Conservation (phyloP, 2,797 vertebrate species). For the Crossoptilon crossoptilon region DNA sequence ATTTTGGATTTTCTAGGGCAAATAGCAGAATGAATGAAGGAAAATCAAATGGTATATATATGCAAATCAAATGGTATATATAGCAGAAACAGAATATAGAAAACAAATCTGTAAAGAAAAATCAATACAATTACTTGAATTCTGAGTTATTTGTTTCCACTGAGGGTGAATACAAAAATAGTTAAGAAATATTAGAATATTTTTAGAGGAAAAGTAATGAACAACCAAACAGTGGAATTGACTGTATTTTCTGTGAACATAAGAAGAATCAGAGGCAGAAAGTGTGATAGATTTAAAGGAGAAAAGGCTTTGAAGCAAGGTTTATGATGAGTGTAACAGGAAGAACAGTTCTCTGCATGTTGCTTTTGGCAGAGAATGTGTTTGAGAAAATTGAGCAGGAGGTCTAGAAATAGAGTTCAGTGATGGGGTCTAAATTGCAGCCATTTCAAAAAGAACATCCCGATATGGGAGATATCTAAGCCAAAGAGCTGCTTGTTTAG, state of each 20-base stretch:
- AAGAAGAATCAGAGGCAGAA: background rate
- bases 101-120: background rate
- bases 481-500: background rate
- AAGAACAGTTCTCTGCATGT: background rate
- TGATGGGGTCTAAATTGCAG: background rate
- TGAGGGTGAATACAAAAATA: background rate
- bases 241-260: background rate
- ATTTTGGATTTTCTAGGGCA: background rate
- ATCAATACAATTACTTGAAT: background rate
- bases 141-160: background rate
- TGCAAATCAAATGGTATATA: background rate
- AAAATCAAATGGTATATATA: background rate
- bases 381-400: background rate
- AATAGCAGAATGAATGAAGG: background rate
- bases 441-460: background rate
- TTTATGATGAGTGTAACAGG: background rate
- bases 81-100: background rate
- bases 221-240: background rate
- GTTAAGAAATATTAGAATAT: background rate
- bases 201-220: background rate
- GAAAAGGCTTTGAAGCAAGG: background rate
- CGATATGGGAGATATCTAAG: background rate
- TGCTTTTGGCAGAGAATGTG: background rate
- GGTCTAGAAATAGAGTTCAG: background rate
- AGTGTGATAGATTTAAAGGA: background rate